Evolutionary conservation across 2,888 invertebrate genomes (phyloP).

Genomic region (Chaetogeoica ovagalla): DNA sequence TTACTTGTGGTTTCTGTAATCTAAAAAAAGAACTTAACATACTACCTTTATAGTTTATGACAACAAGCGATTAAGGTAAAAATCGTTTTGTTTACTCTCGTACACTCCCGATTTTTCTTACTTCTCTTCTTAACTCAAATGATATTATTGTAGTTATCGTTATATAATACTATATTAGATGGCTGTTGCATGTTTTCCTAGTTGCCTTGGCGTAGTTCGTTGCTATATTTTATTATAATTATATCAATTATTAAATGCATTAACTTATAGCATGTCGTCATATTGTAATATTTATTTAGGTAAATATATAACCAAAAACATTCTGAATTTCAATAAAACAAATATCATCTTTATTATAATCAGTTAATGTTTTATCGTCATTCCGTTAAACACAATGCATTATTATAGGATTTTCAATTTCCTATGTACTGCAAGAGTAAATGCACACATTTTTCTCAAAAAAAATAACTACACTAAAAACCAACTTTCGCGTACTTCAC

Average conservation of each 20-base stretch:
- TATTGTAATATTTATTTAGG: background rate
- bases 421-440: background rate
- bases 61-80: slow-evolving; percentile 3
- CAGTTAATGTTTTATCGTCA: background rate
- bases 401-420: background rate
- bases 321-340: background rate
- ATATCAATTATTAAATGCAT: background rate
- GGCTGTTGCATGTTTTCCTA: slow-evolving; percentile 39
- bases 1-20: slow-evolving; percentile 37
- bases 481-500: too few species aligned
- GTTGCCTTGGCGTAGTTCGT: background rate
- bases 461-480: too few species aligned
- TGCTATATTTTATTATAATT: background rate
- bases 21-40: slow-evolving; percentile 2
- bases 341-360: too few species aligned
- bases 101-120: background rate
- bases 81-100: slow-evolving; percentile 4
- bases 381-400: background rate
- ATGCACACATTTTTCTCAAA: too few species aligned
- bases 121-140: background rate
- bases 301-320: slow-evolving; percentile 4
- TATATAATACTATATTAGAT: background rate
- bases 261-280: background rate
- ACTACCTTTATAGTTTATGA: slow-evolving; percentile 1
- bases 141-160: slow-evolving; percentile 26